Base-by-base conservation (phyloP, 2,888 invertebrate species). In the Dione juno region DNA sequence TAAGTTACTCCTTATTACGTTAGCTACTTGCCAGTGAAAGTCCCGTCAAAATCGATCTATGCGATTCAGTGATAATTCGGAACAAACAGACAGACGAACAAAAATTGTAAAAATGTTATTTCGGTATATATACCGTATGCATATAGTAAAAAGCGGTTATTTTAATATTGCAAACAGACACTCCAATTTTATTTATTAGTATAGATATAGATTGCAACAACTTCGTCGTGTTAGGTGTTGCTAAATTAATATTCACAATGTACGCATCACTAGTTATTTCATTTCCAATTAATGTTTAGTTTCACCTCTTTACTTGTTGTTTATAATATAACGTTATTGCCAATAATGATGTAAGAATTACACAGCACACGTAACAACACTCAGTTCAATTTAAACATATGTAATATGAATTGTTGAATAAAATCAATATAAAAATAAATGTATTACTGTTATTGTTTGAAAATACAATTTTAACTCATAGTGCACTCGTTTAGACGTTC, bases 401-500 rank as follows among this genome's bases (percentile, higher is more conserved):
- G 16, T 48, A 0, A 10, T 16, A 50, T 16, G 16, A 50, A 50
- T 16, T 16, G 16, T 50, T 50, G 10, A 10, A 50, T 5, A 50
- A 3, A 11, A 50, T 50, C 11, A 19, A 11, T 50, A 50, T 10
- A 16, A 0, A 48, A 16, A 28, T 28, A 10, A 16, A 48, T 48
- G 9, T 48, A 16, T 16, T 50, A 19, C 1, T 50, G 10, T 50
- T 50, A 50, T 50, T 19, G 19, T 50, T 53, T 28, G 35, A 54
- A 37, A n/a, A 6, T 16, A 54, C 1, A 16, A 14, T 21, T 61
- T 16, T 43, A 61, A 61, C 21, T n/a, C 40, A 14, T 5, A 41
- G 50, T 52, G 43, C 48, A 48, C 28, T 16, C 50, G 50, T 52
- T 43, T 59, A 43, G 53, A 53, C 67, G 63, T 63, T 66, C 63